Evolutionary conservation across 2,113 vertebrate species (phyloP).

Genomic region (Vicugna pacos): DNA sequence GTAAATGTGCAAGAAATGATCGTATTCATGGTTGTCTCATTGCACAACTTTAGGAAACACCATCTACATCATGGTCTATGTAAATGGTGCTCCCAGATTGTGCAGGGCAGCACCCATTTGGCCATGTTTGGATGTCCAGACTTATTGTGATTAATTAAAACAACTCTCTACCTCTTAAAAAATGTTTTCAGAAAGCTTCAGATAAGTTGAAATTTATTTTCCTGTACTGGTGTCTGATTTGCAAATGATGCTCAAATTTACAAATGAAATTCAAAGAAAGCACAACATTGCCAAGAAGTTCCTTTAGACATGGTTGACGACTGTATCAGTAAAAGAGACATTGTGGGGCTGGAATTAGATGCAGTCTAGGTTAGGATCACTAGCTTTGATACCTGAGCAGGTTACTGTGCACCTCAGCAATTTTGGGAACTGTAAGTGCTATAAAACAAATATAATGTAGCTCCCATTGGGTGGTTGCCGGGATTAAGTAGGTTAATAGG

Average conservation of each 20-base stretch:
- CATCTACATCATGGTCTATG: not conserved
- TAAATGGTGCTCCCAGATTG: not conserved
- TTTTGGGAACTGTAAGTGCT: not conserved
- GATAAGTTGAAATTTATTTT: not conserved
- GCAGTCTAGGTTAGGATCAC: not conserved
- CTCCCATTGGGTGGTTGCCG: not conserved
- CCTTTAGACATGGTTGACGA: not conserved
- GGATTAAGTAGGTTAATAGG: not conserved
- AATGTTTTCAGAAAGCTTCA: slow-evolving; percentile 7
- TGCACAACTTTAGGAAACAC: not conserved
- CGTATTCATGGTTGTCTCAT: not conserved
- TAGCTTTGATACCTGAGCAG: not conserved
- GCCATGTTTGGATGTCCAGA: not conserved
- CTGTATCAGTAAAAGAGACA: not conserved
- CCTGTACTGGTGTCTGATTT: not conserved
- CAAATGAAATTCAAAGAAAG: not conserved
- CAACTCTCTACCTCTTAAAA: not conserved
- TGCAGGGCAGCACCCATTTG: not conserved
- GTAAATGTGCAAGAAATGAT: not conserved
- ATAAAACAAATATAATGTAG: not conserved
- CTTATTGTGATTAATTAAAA: not conserved
- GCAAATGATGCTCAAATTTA: not conserved
- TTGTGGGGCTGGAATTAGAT: not conserved
- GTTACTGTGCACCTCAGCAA: not conserved
- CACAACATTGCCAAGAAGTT: not conserved